Conservation (phyloP, 2,797 vertebrate genomes). For the Cephalopachus bancanus region DNA sequence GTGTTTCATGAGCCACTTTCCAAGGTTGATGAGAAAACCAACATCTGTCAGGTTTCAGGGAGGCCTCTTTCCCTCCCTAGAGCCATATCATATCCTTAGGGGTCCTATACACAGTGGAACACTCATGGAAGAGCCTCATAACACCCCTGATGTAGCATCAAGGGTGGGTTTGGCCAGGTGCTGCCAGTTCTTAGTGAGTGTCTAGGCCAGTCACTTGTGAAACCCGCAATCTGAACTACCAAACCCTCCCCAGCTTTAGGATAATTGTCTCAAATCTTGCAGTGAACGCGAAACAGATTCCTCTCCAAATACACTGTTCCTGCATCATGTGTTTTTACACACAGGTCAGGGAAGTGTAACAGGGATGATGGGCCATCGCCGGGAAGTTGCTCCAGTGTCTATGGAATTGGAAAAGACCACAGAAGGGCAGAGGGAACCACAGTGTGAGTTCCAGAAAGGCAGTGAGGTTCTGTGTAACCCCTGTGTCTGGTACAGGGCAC, state of each 20-base stretch:
- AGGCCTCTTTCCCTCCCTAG: not conserved
- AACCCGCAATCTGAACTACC: not conserved
- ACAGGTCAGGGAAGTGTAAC: not conserved
- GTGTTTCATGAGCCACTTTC: not conserved
- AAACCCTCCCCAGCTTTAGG: not conserved
- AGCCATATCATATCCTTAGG: not conserved
- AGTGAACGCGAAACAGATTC: not conserved
- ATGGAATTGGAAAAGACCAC: not conserved
- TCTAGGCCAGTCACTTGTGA: not conserved
- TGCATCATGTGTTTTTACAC: no score
- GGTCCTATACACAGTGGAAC: not conserved
- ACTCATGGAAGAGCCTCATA: not conserved
- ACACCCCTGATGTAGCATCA: not conserved
- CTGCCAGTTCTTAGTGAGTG: fast-evolving
- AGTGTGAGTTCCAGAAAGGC: not conserved
- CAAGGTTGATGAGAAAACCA: not conserved
- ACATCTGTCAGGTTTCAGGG: not conserved
- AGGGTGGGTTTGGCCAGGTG: not conserved
- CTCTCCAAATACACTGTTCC: not conserved
- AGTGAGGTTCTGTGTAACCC: not conserved
- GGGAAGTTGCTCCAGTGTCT: no score
- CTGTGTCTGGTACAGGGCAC: fast-evolving
- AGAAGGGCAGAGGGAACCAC: not conserved
- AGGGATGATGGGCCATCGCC: not conserved
- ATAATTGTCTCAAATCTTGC: not conserved